Percentiles rank a stretch among this genome's conserved stretches.
These are phyloP conservation scores for Bombycilla garrulus DNA, from an alignment of 2,113 vertebrate genomes.

Conservation along the genomic window DNA sequence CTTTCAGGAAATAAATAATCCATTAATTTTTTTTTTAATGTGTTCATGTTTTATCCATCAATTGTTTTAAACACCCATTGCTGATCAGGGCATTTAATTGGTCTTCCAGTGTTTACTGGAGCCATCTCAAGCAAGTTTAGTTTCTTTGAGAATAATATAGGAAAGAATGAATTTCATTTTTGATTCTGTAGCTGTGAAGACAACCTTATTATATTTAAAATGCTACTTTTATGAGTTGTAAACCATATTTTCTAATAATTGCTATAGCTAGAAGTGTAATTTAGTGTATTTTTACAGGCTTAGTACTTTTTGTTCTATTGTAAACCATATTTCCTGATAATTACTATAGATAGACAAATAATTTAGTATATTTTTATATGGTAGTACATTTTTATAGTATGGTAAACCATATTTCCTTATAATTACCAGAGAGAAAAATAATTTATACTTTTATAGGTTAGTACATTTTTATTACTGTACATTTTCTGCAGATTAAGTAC, in stretches of 20 bases:
- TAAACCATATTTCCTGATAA: conserved; percentile 71
- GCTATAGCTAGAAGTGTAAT: conserved; percentile 48
- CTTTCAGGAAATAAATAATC: conserved; percentile 17
- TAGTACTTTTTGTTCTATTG: conserved; percentile 64
- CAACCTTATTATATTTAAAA: conserved; percentile 50
- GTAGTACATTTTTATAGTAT: conserved; percentile 69
- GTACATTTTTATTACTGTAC: conserved; percentile 67
- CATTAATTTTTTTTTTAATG: background rate
- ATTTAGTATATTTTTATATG: conserved; percentile 70
- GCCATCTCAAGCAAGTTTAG: background rate
- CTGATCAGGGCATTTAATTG: background rate
- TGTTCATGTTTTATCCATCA: background rate
- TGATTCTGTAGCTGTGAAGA: background rate
- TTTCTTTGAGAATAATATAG: background rate
- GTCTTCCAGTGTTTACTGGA: background rate
- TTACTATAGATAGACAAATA: conserved; percentile 70
- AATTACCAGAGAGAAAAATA: conserved; percentile 71
- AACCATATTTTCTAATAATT: conserved; percentile 60
- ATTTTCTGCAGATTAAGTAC: conserved; percentile 66
- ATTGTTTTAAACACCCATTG: background rate
- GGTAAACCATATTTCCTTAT: conserved; percentile 71
- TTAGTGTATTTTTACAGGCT: conserved; percentile 66
- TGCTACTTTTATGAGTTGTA: conserved; percentile 33
- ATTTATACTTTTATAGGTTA: conserved; percentile 73
- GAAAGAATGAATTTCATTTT: conserved; percentile 6